These are phyloP conservation scores for Agonopterix heracliana DNA, from an alignment of 2,888 invertebrate genomes.

Conservation along the genomic window DNA sequence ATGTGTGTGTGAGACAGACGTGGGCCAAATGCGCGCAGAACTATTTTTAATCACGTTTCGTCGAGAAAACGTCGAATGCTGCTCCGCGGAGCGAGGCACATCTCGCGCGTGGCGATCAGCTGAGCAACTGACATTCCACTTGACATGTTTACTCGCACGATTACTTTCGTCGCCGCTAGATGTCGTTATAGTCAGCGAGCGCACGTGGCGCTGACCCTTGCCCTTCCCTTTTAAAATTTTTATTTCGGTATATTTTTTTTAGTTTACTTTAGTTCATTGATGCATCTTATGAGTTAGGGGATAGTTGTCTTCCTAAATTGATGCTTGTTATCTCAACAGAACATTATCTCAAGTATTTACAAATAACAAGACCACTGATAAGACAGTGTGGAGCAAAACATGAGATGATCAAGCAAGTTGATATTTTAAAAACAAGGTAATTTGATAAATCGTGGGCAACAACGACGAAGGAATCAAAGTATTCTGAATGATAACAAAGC, in stretches of 20 bases:
- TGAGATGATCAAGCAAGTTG: no score
- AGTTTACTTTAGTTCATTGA: no score
- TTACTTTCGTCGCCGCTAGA: conserved; percentile 47
- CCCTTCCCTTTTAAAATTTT: neutral
- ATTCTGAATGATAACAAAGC: no score
- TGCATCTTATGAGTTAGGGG: no score
- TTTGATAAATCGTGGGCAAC: no score
- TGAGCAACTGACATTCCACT: conserved; percentile 64
- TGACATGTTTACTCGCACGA: conserved; percentile 66
- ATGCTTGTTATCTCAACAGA: no score
- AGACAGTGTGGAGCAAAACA: no score
- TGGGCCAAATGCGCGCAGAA: conserved; percentile 68
- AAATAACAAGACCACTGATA: no score
- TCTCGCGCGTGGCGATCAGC: conserved; percentile 66
- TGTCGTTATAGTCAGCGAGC: conserved; percentile 38
- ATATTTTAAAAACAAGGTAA: no score
- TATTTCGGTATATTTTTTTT: neutral
- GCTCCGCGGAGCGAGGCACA: conserved; percentile 30
- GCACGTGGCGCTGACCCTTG: neutral
- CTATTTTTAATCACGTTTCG: conserved; percentile 65
- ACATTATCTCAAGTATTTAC: no score
- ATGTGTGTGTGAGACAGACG: conserved; percentile 48
- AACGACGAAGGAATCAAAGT: no score
- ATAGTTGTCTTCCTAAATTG: no score
- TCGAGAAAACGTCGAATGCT: conserved; percentile 46